Base-by-base conservation (phyloP, 1,140 invertebrate species). In the Chironomus striatipennis region DNA sequence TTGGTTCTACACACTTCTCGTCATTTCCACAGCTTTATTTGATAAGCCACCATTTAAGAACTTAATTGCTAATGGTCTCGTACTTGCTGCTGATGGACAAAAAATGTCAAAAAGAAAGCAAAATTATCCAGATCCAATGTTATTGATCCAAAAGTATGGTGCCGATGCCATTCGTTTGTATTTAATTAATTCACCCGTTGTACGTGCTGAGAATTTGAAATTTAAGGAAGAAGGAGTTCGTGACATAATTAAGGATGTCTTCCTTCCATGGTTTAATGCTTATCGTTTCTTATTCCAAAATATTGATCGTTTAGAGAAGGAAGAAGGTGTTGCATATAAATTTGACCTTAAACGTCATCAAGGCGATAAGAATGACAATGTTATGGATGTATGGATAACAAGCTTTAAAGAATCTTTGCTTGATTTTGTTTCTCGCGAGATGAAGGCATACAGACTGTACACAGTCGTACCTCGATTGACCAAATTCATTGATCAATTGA, bases 41-140 rank as follows among this genome's bases (percentile, higher is more conserved):
- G 92, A 94, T 42, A 97, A 97, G 82, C 89, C 98, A 0, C 97
- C 98, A 0, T 99, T 98, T 83, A 98, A 98, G 81, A 99, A 99
- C 85, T 86, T 99, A 2, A 96, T 99, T 78, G 93, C 90, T 4
- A 98, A 98, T 85, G 98, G 98, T 20, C 85, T 99, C 70, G 91
- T 99, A 0, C 83, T 99, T 34, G 98, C 98, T 65, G 85, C 92
- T 70, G 98, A 99, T 86, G 97, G 98, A 4, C 95, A 98, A 81
- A 99, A 99, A 83, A 99, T 99, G 98, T 98, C 96, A 0, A 99
- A 99, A 81, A 88, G 97, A 15, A 98, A 98, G 84, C 98, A 98
- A 82, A 99, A 99, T 83, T 99, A 98, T 84, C 97, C 98, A 0
- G 96, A 99, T 85, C 97, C 98, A 1, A 87, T 96, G 83, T 90